A percentile compares a stretch with the other conserved stretches of the same genome.
phyloP scores from a whole-genome alignment of 2,888 invertebrate species.

The Oligia fasciuncula region DNA sequence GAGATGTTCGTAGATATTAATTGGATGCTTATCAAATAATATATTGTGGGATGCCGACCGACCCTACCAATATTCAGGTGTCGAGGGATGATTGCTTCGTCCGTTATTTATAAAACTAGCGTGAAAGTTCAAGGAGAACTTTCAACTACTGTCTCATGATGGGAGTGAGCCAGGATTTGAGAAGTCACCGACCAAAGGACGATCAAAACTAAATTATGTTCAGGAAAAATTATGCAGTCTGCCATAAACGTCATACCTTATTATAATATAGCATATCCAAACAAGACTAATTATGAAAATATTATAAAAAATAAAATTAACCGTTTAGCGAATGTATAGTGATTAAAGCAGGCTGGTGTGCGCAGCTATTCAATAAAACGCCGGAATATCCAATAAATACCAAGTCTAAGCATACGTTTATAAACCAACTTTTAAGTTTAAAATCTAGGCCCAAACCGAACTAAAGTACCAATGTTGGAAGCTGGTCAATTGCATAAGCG shows the following conservation, averaged over 20 bases:
- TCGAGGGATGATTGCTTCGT: conserved; percentile 37
- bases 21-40: conserved; percentile 21
- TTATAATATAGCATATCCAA: conserved; percentile 1
- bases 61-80: conserved; percentile 39
- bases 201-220: conserved; percentile 25
- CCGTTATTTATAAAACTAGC: conserved; percentile 45
- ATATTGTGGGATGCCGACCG: conserved; percentile 12
- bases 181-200: conserved; percentile 24
- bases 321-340: background rate
- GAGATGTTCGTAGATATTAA: conserved; percentile 69
- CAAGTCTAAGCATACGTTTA: conserved; percentile 7
- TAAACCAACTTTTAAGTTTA: conserved; percentile 17
- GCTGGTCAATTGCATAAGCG: conserved; percentile 84
- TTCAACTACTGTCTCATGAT: conserved; percentile 45
- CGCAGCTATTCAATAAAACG: background rate
- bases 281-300: conserved; percentile 7
- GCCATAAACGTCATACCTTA: background rate
- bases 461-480: conserved; percentile 70
- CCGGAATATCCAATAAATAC: background rate
- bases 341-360: background rate
- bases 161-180: conserved; percentile 45
- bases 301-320: background rate
- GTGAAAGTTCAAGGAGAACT: conserved; percentile 53
- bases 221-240: conserved; percentile 28
- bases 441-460: conserved; percentile 56